A percentile compares a stretch with the other conserved stretches of the same genome.
These are phyloP conservation scores for Patella caerulea DNA, from an alignment of 2,888 invertebrate genomes.

Conservation along the genomic window DNA sequence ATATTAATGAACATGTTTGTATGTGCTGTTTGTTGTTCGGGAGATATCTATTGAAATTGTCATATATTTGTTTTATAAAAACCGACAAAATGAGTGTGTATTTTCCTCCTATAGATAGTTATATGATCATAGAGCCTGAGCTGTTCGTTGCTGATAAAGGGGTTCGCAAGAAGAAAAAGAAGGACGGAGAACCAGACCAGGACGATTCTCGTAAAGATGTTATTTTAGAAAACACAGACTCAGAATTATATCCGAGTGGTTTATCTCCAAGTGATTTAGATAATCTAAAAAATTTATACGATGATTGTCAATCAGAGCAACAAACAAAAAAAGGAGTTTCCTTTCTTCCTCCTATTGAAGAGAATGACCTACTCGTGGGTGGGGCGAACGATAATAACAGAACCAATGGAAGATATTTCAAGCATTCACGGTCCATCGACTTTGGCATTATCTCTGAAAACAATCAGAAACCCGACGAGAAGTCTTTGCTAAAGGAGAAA, in stretches of 20 bases:
- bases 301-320: background rate
- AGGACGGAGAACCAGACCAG: background rate
- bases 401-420: background rate
- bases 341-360: background rate
- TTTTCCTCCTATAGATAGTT: conserved; percentile 27
- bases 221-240: background rate
- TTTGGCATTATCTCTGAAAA: background rate
- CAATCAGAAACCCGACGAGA: background rate
- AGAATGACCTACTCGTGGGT: background rate
- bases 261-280: background rate
- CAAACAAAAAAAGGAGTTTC: background rate
- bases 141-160: conserved; percentile 17
- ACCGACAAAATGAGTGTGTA: conserved; percentile 29
- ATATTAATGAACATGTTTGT: too few relatives aligned
- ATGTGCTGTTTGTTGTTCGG: too few relatives aligned
- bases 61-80: too few relatives aligned
- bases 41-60: too few relatives aligned
- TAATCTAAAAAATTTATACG: background rate
- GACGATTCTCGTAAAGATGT: background rate
- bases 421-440: background rate
- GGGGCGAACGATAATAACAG: background rate
- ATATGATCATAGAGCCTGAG: conserved; percentile 27
- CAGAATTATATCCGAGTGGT: background rate
- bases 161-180: background rate
- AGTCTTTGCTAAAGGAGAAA: background rate